Conservation (phyloP, 2,113 vertebrate species). For the Apeltes quadracus region DNA sequence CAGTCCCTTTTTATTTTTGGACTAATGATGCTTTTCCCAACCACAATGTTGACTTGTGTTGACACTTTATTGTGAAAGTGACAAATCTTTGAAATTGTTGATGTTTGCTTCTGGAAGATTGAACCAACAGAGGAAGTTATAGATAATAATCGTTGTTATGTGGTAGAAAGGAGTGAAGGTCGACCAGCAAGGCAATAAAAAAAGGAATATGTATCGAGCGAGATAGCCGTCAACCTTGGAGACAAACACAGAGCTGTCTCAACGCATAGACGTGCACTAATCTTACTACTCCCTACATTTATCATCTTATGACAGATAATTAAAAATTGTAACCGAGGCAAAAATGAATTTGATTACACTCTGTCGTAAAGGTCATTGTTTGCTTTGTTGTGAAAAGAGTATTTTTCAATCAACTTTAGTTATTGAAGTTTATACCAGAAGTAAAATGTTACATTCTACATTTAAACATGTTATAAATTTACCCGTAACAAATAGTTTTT, state of each 20-base stretch:
- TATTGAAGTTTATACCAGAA: neutral
- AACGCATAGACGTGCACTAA: slow-evolving; percentile 27
- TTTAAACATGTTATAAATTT: no score
- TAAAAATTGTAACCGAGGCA: slow-evolving; percentile 10
- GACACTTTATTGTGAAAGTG: neutral
- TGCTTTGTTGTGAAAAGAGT: no score
- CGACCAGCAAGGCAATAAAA: slow-evolving; percentile 41
- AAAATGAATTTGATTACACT: neutral
- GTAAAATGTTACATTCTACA: no score
- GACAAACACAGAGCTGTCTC: slow-evolving; percentile 22
- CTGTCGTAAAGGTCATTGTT: no score
- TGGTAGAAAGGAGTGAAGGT: slow-evolving; percentile 42
- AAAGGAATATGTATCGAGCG: slow-evolving; percentile 25
- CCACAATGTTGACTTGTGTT: neutral
- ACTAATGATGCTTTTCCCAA: neutral
- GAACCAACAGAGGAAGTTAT: neutral
- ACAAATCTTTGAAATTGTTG: neutral
- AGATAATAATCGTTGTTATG: slow-evolving; percentile 45
- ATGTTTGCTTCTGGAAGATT: slow-evolving; percentile 9
- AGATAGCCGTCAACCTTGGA: slow-evolving; percentile 21
- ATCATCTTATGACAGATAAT: slow-evolving; percentile 18
- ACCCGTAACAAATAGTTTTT: neutral
- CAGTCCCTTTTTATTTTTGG: neutral
- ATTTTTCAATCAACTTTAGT: no score
- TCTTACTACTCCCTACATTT: slow-evolving; percentile 20